phyloP scores from a whole-genome alignment of 2,797 vertebrate genomes.

The Melanotaenia boesemani region DNA sequence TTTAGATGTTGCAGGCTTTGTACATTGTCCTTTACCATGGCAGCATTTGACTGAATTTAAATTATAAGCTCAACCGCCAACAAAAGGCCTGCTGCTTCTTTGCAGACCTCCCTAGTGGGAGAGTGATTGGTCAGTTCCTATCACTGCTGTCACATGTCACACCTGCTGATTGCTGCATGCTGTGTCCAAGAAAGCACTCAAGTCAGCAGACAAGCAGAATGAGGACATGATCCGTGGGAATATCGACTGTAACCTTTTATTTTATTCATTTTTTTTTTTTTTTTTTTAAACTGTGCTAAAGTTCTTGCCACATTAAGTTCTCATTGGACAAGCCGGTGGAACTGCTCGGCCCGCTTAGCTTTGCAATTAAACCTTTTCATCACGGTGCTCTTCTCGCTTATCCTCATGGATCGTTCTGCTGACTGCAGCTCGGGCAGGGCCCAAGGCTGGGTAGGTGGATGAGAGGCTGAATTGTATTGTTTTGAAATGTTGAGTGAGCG shows the following conservation, averaged over 20 bases:
- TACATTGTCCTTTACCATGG: constrained; percentile 46
- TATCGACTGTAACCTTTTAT: constrained; percentile 33
- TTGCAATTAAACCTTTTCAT: constrained; percentile 63
- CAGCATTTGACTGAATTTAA: constrained; percentile 45
- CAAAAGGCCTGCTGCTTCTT: constrained; percentile 72
- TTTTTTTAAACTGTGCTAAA: constrained; percentile 18
- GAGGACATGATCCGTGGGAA: constrained; percentile 43
- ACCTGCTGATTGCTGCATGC: constrained; percentile 75
- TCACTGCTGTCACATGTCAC: constrained; percentile 69
- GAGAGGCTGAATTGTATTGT: constrained; percentile 68
- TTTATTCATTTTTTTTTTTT: too few species aligned
- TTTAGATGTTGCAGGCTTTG: neutral
- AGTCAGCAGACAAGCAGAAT: constrained; percentile 47
- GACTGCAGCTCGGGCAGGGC: constrained; percentile 42
- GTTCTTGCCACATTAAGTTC: constrained; percentile 45
- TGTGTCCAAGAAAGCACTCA: constrained; percentile 46
- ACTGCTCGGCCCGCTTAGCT: constrained; percentile 56
- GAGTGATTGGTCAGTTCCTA: constrained; percentile 77
- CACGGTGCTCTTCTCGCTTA: constrained; percentile 21
- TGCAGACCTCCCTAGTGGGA: constrained; percentile 68
- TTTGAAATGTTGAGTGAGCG: constrained; percentile 75
- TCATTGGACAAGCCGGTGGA: constrained; percentile 24
- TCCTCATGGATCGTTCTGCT: constrained; percentile 48
- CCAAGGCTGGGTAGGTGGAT: constrained; percentile 47
- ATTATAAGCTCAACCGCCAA: constrained; percentile 43